These are phyloP conservation scores for Tragelaphus imberbis DNA, from an alignment of 2,113 vertebrate species.

Conservation along the genomic window DNA sequence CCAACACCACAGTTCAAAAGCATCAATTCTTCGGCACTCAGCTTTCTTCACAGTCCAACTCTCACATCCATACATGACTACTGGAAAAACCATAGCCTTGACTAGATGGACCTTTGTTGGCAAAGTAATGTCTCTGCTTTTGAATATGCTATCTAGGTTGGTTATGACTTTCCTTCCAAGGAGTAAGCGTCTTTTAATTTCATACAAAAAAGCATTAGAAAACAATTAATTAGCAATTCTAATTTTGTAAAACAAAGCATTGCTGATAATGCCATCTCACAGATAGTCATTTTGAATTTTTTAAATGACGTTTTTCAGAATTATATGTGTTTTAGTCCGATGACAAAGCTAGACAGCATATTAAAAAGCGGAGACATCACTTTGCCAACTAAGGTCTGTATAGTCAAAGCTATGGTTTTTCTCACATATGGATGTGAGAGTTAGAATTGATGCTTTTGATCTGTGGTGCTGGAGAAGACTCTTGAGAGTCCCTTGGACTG, in stretches of 20 bases:
- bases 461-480: neutral
- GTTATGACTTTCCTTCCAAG: too few species aligned
- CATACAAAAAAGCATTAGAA: neutral
- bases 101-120: too few species aligned
- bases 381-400: neutral
- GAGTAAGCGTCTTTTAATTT: too few species aligned
- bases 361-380: neutral
- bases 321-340: neutral
- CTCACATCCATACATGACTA: too few species aligned
- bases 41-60: too few species aligned
- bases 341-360: neutral
- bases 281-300: neutral
- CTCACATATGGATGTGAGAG: neutral
- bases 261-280: neutral
- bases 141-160: too few species aligned
- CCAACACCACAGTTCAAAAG: too few species aligned
- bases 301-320: neutral
- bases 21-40: accelerated
- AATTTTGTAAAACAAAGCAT: neutral
- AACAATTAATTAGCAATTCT: neutral
- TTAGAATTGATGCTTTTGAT: neutral
- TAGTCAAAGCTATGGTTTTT: neutral
- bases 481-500: neutral
- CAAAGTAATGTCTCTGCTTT: too few species aligned
- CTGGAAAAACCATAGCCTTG: too few species aligned